Evolutionary conservation across 2,888 invertebrate genomes (phyloP), one percentile per base, ranked within the genome.

Genomic region (Disparrhopalites patrizii): DNA sequence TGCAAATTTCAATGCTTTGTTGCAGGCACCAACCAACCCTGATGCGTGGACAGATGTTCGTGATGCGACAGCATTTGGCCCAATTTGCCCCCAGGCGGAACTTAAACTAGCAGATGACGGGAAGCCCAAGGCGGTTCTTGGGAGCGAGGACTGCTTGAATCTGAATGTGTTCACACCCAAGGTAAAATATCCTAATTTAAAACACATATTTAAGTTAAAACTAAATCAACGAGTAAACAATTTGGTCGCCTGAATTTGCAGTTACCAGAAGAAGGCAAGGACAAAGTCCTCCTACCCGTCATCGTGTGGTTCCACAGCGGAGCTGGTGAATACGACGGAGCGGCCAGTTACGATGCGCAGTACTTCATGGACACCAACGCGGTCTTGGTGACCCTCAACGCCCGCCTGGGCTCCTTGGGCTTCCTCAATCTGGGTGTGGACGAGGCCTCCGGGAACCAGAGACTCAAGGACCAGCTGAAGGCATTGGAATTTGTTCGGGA

Each of bases 321-420:
- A 7, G 64, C 56, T 5, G 66, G 63, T 27, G 31, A 20, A 4
- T 18, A 50, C 36, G 69, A 70, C 1, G 28, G 31, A n/a, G 67
- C 63, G 5, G 57, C 64, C 2, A 13, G 38, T 1, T 63, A 57
- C 13, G 54, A 47, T n/a, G 36, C 73, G 1, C 52, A 67, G 18
- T 73, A 73, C 55, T 52, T 68, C 38, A 69, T 73, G 70, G 72
- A 71, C 30, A 61, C 65, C n/a, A 62, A 71, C 43, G 66, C 64
- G 2, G 40, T 71, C 2, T 2, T 68, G 10, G 71, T 71, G 7
- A 63, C 67, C n/a, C 56, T 66, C 20, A 68, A 70, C 36, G 63
- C 55, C 50, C 51, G 64, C 20, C 1, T 54, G 18, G 67, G 67
- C 5, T 2, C 63, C 8, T 62, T 70, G 13, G 68, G 64, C 43